Evolutionary conservation across 2,888 invertebrate genomes (phyloP).

Genomic region (Laspeyria flexula): DNA sequence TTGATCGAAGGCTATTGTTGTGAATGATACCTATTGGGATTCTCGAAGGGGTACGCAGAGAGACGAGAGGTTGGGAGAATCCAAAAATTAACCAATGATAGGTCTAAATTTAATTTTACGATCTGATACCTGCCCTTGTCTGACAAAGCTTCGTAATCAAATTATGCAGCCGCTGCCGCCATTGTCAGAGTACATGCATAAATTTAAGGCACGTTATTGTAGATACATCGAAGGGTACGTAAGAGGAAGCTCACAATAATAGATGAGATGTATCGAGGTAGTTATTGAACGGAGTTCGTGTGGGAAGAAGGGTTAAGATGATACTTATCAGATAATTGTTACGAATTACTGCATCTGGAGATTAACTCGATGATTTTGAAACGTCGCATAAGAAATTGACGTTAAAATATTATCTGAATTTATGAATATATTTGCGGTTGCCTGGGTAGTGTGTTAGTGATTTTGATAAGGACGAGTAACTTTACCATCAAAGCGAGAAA

Average conservation of each 20-base stretch:
- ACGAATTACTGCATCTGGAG: constrained; percentile 76
- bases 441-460: constrained; percentile 13
- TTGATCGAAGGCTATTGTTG: constrained; percentile 80
- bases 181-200: constrained; percentile 82
- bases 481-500: constrained; percentile 69
- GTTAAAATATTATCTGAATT: constrained; percentile 31
- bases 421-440: constrained; percentile 24
- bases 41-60: constrained; percentile 57
- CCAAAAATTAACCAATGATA: constrained; percentile 85
- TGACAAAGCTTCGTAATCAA: constrained; percentile 83
- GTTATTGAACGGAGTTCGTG: constrained; percentile 74
- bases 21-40: constrained; percentile 68
- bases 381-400: constrained; percentile 17
- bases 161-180: constrained; percentile 83
- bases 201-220: constrained; percentile 80
- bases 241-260: constrained; percentile 71
- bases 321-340: constrained; percentile 85
- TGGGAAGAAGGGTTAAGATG: constrained; percentile 82
- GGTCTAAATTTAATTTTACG: constrained; percentile 85
- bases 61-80: constrained; percentile 74
- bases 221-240: constrained; percentile 73
- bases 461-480: constrained; percentile 61
- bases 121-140: constrained; percentile 79
- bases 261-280: constrained; percentile 72
- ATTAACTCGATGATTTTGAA: constrained; percentile 47